phyloP scores from a whole-genome alignment of 2,113 vertebrate species.

The Numida meleagris region DNA sequence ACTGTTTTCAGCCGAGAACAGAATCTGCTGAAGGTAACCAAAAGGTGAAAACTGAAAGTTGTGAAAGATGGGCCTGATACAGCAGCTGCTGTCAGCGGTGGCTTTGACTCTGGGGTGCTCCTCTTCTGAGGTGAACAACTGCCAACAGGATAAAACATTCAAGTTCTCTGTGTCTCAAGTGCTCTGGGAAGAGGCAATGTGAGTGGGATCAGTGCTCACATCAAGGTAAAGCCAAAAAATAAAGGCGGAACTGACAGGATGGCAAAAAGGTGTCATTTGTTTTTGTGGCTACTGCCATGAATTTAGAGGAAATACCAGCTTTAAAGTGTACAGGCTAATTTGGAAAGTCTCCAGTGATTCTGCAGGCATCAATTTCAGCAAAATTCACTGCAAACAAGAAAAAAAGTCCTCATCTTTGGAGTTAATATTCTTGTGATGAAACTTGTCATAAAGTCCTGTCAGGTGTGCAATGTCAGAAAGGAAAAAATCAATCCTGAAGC shows the following conservation, averaged over 20 bases:
- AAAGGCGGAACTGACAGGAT: constrained; percentile 61
- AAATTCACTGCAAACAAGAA: background rate
- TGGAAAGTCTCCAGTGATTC: constrained; percentile 41
- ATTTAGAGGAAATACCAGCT: constrained; percentile 40
- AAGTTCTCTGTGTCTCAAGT: no score
- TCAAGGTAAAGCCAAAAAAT: constrained; percentile 53
- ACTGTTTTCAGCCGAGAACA: background rate
- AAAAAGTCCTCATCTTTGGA: background rate
- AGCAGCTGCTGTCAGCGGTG: constrained; percentile 10
- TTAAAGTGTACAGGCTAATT: constrained; percentile 53
- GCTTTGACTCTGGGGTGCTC: constrained; percentile 55
- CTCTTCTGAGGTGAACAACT: constrained; percentile 74
- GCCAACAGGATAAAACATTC: constrained; percentile 70
- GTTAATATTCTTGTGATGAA: constrained; percentile 71
- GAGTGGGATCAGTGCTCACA: constrained; percentile 43
- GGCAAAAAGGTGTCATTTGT: constrained; percentile 38
- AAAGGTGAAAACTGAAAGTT: background rate
- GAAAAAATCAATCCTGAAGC: constrained; percentile 63
- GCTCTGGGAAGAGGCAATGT: constrained; percentile 55
- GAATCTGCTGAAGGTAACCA: background rate
- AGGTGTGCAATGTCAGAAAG: constrained; percentile 62
- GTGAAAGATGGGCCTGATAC: background rate
- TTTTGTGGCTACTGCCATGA: constrained; percentile 25
- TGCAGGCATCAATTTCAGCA: constrained; percentile 26
- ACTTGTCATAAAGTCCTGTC: constrained; percentile 57